Base-by-base conservation (phyloP, 1,140 invertebrate genomes). In the Drosophila punjabiensis region DNA sequence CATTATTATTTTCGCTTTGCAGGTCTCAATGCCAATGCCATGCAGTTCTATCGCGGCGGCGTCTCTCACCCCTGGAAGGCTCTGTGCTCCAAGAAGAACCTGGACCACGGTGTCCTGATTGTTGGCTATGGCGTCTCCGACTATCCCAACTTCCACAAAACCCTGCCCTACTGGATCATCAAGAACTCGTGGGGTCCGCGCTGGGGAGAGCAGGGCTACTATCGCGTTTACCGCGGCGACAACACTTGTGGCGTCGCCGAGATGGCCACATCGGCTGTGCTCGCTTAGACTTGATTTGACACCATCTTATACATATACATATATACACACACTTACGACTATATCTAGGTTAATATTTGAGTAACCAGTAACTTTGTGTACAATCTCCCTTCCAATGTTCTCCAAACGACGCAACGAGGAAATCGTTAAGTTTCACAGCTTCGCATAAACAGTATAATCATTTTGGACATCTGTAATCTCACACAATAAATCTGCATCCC, bases 31-130 rank as follows among this genome's bases (percentile, higher is more conserved):
- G 99, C 99, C 0, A 98, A 99, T 94, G 98, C 98, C 3, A 99
- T 99, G 97, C 98, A 99, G 95, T 99, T 99, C 94, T 99, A 99
- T 93, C 95, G 98, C 77, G 98, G 98, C 33, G 99, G 99, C n/a
- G 96, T 99, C 11, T 98, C 98, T 1, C 98, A 99, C 95, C 99
- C 99, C 0, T 97, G 95, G 94, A 97, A 96, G 82, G 95, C 98
- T 76, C 94, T 99, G 13, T 99, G 98, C 92, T 96, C 94, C 91
- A 96, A 97, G 1, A 94, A 95, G 1, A 95, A 95, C 93, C 93
- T 98, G 18, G 97, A 99, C 94, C 98, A 98, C 92, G 98, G 98
- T 10, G 98, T 99, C 33, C 94, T 99, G 1, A 98, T 99, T 91
- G 98, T 99, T 28, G 98, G 98, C 67, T 99, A 96, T 93, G 98